A percentile compares a stretch with the other conserved stretches of the same genome.
Conservation (phyloP, 1,140 invertebrate genomes). For the Gyrodactylus salaris region DNA sequence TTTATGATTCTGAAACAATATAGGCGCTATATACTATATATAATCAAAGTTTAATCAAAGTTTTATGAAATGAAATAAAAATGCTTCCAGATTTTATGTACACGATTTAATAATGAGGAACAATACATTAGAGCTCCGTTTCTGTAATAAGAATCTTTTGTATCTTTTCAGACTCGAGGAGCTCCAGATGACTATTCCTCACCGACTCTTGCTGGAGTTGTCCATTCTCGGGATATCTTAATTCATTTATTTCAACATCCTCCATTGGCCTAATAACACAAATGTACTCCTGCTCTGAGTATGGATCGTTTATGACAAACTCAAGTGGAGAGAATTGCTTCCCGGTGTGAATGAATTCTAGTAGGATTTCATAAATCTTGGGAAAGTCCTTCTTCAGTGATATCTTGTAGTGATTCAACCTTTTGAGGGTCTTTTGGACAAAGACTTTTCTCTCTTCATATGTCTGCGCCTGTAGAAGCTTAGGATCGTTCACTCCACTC, state of each 20-base stretch:
- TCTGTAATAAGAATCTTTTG: background rate
- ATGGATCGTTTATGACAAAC: background rate
- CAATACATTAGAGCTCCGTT: background rate
- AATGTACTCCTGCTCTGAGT: background rate
- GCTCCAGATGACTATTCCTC: background rate
- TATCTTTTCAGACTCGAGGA: background rate
- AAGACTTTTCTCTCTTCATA: background rate
- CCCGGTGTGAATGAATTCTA: background rate
- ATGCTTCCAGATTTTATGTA: too few species aligned
- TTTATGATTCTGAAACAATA: too few species aligned
- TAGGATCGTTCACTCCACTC: background rate
- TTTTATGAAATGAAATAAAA: too few species aligned
- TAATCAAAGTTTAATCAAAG: too few species aligned
- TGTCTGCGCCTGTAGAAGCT: background rate
- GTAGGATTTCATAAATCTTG: background rate
- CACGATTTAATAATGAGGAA: too few species aligned
- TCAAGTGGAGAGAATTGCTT: background rate
- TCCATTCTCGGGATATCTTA: background rate
- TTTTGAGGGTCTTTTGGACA: background rate
- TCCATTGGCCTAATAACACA: background rate
- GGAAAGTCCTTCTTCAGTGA: background rate
- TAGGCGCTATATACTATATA: too few species aligned
- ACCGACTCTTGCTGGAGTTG: background rate
- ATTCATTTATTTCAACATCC: background rate
- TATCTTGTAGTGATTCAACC: background rate